These are phyloP conservation scores for Microtus ochrogaster DNA, from an alignment of 2,113 vertebrate species.

Conservation along the genomic window DNA sequence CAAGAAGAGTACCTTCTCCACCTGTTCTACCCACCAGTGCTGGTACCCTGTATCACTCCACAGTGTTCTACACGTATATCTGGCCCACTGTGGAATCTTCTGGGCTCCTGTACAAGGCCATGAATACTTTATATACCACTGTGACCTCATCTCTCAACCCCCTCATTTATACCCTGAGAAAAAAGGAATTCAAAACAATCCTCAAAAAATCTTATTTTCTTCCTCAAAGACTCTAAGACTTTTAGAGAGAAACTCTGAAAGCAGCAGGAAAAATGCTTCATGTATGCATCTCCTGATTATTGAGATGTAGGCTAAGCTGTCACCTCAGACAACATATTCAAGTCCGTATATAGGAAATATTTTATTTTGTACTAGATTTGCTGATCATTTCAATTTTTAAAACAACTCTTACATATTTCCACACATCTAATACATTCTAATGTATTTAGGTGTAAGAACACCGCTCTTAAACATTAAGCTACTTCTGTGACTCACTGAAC, in stretches of 20 bases:
- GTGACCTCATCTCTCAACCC: not conserved
- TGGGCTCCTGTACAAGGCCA: not conserved
- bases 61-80: slow-evolving; percentile 59
- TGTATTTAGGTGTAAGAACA: not conserved
- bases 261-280: too few relatives aligned
- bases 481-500: not conserved
- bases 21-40: not conserved
- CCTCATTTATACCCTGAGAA: not conserved
- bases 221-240: too few relatives aligned
- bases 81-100: slow-evolving; percentile 37
- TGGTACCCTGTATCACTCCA: slow-evolving; percentile 55
- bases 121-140: not conserved
- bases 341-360: not conserved
- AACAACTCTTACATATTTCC: not conserved
- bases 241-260: not conserved
- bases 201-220: not conserved
- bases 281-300: not conserved
- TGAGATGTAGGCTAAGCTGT: not conserved
- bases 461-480: not conserved
- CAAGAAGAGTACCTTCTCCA: not conserved
- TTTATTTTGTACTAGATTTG: not conserved
- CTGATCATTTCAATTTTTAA: not conserved
- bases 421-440: not conserved
- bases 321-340: not conserved
- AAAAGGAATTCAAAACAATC: not conserved